phyloP scores from a whole-genome alignment of 2,888 invertebrate species.

The Drosophila helvetica region DNA sequence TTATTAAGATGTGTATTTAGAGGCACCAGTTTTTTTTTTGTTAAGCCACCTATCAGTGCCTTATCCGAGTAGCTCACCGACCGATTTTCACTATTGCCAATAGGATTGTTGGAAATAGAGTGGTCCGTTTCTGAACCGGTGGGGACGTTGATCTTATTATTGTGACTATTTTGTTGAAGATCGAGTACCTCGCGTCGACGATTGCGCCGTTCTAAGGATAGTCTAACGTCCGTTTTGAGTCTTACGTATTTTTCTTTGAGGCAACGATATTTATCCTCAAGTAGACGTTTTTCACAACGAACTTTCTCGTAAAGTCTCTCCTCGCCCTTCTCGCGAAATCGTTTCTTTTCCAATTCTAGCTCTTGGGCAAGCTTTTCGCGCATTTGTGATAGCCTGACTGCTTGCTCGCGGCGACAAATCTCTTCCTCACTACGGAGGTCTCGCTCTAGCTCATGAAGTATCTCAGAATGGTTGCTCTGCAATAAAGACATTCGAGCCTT shows the following conservation, averaged over 20 bases:
- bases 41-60: constrained; percentile 46
- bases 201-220: constrained; percentile 90
- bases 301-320: constrained; percentile 87
- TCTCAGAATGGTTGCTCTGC: constrained; percentile 82
- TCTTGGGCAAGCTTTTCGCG: constrained; percentile 86
- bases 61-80: constrained; percentile 79
- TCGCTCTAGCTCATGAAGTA: constrained; percentile 82
- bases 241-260: constrained; percentile 92
- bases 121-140: constrained; percentile 92
- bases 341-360: constrained; percentile 85
- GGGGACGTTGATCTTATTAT: constrained; percentile 86
- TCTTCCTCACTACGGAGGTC: constrained; percentile 86
- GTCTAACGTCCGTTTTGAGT: constrained; percentile 91
- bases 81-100: constrained; percentile 84
- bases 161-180: constrained; percentile 63
- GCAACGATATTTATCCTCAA: constrained; percentile 91
- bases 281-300: constrained; percentile 88
- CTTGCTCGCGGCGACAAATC: constrained; percentile 88
- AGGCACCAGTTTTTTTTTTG: constrained; percentile 78
- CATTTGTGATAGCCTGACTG: constrained; percentile 87
- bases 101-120: constrained; percentile 89
- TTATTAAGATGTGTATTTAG: constrained; percentile 78
- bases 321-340: constrained; percentile 83
- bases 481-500: constrained; percentile 83
- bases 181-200: constrained; percentile 86